Conservation (phyloP, 1,140 invertebrate species). For the Trachymyrmex septentrionalis region DNA sequence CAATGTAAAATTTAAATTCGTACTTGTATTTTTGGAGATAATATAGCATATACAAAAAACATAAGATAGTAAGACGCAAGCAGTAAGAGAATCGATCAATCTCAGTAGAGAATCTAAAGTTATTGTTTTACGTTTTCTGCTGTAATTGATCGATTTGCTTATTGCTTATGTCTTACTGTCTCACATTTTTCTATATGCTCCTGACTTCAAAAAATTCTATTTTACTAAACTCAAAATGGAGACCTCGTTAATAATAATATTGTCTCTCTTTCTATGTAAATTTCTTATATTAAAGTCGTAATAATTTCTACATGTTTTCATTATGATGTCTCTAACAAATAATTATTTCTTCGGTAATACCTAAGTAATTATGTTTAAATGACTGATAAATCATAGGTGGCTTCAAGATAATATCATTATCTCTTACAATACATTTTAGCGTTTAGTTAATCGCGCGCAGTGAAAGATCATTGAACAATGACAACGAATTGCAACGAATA, state of each 20-base stretch:
- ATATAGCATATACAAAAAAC: not conserved
- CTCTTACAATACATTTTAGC: slow-evolving; percentile 55
- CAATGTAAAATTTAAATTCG: not conserved
- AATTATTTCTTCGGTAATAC: not conserved
- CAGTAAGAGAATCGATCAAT: not conserved
- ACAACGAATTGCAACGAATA: slow-evolving; percentile 6
- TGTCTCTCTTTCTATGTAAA: not conserved
- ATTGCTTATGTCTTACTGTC: too few relatives aligned
- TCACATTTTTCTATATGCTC: too few relatives aligned
- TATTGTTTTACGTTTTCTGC: too few relatives aligned
- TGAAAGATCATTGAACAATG: slow-evolving; percentile 32
- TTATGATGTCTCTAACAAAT: not conserved
- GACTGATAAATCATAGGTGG: not conserved
- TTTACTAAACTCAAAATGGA: not conserved
- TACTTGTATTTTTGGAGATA: not conserved
- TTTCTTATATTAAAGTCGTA: not conserved
- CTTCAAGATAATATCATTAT: slow-evolving; percentile 59
- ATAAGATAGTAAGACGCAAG: too few relatives aligned
- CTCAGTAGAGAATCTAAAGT: too few relatives aligned
- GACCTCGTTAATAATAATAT: not conserved
- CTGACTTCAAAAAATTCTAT: not conserved
- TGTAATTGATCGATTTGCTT: too few relatives aligned
- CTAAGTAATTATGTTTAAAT: slow-evolving; percentile 10
- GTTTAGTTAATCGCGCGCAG: slow-evolving; percentile 38
- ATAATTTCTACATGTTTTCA: not conserved